phyloP scores from a whole-genome alignment of 2,113 vertebrate species.

The western clawed frog (Xenopus tropicalis) region DNA sequence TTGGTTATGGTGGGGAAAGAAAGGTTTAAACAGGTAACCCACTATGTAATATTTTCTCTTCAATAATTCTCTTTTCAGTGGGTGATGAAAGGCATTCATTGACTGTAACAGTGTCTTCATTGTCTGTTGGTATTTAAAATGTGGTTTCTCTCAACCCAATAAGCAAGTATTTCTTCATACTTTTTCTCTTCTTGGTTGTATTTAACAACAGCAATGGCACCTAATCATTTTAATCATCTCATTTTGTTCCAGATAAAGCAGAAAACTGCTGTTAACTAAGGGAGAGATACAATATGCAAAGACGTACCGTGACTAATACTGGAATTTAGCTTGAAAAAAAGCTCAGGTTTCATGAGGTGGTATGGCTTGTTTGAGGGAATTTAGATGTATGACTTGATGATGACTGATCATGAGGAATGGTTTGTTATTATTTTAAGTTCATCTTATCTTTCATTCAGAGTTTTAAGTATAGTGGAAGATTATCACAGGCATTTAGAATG shows the following conservation, averaged over 20 bases:
- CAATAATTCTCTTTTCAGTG: slow-evolving; percentile 55
- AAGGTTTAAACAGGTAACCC: slow-evolving; percentile 48
- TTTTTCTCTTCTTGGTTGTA: slow-evolving; percentile 50
- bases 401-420: slow-evolving; percentile 80
- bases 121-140: slow-evolving; percentile 48
- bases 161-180: slow-evolving; percentile 44
- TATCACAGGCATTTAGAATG: slow-evolving; percentile 64
- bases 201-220: slow-evolving; percentile 46
- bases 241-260: slow-evolving; percentile 56
- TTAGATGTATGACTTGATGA: slow-evolving; percentile 80
- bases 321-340: slow-evolving; percentile 99
- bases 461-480: slow-evolving; percentile 72
- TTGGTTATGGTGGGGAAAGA: slow-evolving; percentile 40
- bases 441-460: slow-evolving; percentile 68
- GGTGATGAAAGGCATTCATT: slow-evolving; percentile 60
- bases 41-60: slow-evolving; percentile 53
- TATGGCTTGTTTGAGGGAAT: slow-evolving; percentile 80
- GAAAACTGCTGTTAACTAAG: slow-evolving; percentile 56
- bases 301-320: slow-evolving; percentile 90
- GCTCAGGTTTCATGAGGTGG: slow-evolving; percentile 89
- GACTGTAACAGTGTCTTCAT: slow-evolving; percentile 53
- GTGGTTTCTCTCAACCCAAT: slow-evolving; percentile 50
- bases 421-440: slow-evolving; percentile 57
- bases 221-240: slow-evolving; percentile 44
- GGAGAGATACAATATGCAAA: slow-evolving; percentile 47